Conservation (phyloP, 2,797 vertebrate genomes). For the Pelochelys cantorii region DNA sequence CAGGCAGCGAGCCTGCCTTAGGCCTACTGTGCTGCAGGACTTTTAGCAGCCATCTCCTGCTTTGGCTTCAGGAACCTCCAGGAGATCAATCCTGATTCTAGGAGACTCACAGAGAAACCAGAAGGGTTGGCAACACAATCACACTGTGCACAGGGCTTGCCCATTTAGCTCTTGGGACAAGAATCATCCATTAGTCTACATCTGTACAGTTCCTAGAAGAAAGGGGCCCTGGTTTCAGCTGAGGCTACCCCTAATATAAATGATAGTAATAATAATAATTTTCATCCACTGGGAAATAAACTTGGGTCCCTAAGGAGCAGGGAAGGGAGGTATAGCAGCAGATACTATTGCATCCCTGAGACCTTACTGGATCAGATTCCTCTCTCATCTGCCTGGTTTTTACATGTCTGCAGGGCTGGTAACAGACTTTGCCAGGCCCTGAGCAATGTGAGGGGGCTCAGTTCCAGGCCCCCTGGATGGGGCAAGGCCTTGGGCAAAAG, state of each 20-base stretch:
- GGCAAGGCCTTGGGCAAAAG: too few species aligned
- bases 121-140: neutral
- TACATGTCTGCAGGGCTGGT: too few species aligned
- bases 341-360: neutral
- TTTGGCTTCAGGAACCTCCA: too few species aligned
- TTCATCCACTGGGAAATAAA: neutral
- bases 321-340: neutral
- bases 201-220: neutral
- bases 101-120: too few species aligned
- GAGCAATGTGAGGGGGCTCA: too few species aligned
- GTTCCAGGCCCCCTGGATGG: too few species aligned
- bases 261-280: neutral
- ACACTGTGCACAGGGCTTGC: conserved; percentile 20
- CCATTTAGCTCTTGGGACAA: neutral
- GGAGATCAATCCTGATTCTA: too few species aligned
- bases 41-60: too few species aligned
- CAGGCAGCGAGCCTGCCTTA: too few species aligned
- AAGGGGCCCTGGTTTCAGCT: neutral
- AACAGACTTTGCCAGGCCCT: too few species aligned
- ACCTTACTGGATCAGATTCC: neutral
- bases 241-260: neutral
- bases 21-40: too few species aligned
- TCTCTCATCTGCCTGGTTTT: neutral
- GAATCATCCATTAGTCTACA: neutral
- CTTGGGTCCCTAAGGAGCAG: neutral